phyloP scores from a whole-genome alignment of 2,888 invertebrate species.

The Sphinx pinastri region DNA sequence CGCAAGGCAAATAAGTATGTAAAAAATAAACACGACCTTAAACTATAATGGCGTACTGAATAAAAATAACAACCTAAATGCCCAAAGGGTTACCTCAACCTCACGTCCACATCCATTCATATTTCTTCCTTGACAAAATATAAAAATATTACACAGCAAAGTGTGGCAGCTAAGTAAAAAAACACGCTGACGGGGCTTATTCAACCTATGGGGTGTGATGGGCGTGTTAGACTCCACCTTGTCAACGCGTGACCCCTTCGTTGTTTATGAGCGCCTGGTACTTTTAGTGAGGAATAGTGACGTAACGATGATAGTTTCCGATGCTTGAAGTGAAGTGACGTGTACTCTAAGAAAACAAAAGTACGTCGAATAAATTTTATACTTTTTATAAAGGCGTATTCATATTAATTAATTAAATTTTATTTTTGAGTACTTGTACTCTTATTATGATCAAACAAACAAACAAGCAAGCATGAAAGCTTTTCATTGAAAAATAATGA shows the following conservation, averaged over 20 bases:
- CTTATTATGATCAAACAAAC: too few relatives aligned
- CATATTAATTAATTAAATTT: too few relatives aligned
- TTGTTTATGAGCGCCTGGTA: constrained; percentile 57
- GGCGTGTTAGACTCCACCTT: constrained; percentile 44
- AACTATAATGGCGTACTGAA: background rate
- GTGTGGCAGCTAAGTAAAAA: constrained; percentile 18
- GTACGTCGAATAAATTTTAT: too few relatives aligned
- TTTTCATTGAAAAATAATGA: too few relatives aligned
- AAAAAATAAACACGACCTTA: background rate
- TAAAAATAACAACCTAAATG: background rate
- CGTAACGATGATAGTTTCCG: constrained; percentile 42
- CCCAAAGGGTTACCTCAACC: background rate
- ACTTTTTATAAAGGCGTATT: too few relatives aligned
- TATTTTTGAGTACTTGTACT: too few relatives aligned
- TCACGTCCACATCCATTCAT: constrained; percentile 18
- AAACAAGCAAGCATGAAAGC: too few relatives aligned
- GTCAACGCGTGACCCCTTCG: constrained; percentile 40
- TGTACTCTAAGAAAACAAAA: too few relatives aligned
- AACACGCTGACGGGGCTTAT: constrained; percentile 1
- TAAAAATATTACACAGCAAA: constrained; percentile 23
- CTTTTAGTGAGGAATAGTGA: constrained; percentile 48
- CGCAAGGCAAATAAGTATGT: background rate
- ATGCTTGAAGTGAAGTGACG: too few relatives aligned
- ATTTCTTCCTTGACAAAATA: constrained; percentile 12
- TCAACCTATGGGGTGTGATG: constrained; percentile 19